Evolutionary conservation across 2,797 vertebrate species (phyloP).

Genomic region (Dryobates pubescens): DNA sequence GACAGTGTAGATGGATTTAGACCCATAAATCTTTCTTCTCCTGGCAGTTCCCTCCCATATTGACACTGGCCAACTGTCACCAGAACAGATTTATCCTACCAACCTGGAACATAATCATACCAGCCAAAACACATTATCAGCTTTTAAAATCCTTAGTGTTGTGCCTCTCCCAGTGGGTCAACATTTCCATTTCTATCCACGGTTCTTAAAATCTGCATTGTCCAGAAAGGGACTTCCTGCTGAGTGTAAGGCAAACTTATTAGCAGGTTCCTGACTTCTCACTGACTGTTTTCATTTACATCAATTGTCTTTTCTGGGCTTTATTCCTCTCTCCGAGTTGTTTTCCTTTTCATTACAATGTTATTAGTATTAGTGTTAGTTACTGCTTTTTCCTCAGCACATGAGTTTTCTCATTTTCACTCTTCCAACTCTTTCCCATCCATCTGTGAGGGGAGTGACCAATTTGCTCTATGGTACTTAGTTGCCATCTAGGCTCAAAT

Average conservation of each 20-base stretch:
- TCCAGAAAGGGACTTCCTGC: background rate
- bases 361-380: background rate
- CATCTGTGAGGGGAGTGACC: rapidly evolving
- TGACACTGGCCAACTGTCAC: background rate
- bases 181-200: background rate
- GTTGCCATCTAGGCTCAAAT: background rate
- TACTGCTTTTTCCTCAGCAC: background rate
- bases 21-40: background rate
- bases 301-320: background rate
- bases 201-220: background rate
- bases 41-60: background rate
- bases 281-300: background rate
- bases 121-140: background rate
- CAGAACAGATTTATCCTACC: background rate
- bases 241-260: background rate
- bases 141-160: background rate
- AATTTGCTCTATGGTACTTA: background rate
- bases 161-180: background rate
- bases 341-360: background rate
- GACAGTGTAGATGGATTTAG: background rate
- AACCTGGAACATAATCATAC: background rate
- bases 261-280: background rate
- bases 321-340: background rate
- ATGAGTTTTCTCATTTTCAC: background rate
- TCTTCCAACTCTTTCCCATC: background rate